Evolutionary conservation across 2,797 vertebrate genomes (phyloP).

Genomic region (Fundulus diaphanus): DNA sequence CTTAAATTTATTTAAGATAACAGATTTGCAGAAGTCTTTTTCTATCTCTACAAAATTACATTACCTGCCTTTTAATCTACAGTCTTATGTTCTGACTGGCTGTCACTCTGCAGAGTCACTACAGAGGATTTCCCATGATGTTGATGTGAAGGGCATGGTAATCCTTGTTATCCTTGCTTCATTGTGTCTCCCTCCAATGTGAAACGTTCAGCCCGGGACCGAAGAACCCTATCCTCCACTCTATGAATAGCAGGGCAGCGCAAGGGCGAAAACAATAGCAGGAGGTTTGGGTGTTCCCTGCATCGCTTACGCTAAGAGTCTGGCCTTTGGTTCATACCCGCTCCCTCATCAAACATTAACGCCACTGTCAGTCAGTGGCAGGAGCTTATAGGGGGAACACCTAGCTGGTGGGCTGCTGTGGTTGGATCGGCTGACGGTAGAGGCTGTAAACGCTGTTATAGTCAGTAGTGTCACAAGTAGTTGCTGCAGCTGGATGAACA

Average conservation of each 20-base stretch:
- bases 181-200: conserved; percentile 71
- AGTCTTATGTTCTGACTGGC: neutral
- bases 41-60: neutral
- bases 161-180: conserved; percentile 71
- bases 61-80: neutral
- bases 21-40: neutral
- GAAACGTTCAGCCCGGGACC: conserved; percentile 55
- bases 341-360: conserved; percentile 80
- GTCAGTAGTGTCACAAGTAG: conserved; percentile 5
- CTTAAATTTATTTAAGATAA: neutral
- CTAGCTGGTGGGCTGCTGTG: conserved; percentile 45
- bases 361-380: conserved; percentile 64
- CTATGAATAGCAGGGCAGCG: conserved; percentile 72
- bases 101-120: neutral
- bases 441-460: neutral
- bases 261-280: conserved; percentile 67
- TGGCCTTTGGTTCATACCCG: conserved; percentile 72
- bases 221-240: conserved; percentile 71
- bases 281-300: conserved; percentile 78
- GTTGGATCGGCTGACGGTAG: conserved; percentile 6
- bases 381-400: conserved; percentile 37
- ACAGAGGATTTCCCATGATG: conserved; percentile 58
- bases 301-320: conserved; percentile 68
- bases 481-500: neutral
- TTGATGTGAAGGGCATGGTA: conserved; percentile 60